Percentiles rank a stretch among this genome's conserved stretches.
Conservation (phyloP, 2,113 vertebrate genomes). For the Caretta caretta region DNA sequence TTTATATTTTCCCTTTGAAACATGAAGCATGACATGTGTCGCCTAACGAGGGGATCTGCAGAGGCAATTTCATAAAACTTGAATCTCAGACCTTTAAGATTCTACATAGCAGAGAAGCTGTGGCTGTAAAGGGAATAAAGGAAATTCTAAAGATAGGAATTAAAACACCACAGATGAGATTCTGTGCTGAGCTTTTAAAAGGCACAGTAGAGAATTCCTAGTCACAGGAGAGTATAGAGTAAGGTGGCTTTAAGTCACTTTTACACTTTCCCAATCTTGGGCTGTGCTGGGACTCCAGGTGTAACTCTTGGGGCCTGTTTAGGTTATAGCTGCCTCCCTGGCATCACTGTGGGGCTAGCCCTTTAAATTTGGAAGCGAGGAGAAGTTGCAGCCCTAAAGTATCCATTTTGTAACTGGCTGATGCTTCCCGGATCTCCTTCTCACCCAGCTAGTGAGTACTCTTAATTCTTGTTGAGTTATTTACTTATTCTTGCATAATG, state of each 20-base stretch:
- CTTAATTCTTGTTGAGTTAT: background rate
- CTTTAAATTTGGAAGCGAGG: background rate
- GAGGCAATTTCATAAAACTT: background rate
- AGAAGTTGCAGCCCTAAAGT: constrained; percentile 21
- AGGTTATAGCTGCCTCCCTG: background rate
- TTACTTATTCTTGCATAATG: background rate
- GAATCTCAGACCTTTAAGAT: background rate
- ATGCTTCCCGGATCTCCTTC: background rate
- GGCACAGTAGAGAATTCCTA: background rate
- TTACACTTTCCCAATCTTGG: background rate
- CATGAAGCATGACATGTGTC: background rate
- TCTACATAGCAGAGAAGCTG: background rate
- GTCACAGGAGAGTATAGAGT: background rate
- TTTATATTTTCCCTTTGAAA: background rate
- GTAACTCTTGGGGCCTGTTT: accelerated
- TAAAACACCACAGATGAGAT: background rate
- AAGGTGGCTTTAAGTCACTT: background rate
- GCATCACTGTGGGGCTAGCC: background rate
- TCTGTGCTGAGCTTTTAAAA: background rate
- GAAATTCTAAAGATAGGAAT: background rate
- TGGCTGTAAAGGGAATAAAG: background rate
- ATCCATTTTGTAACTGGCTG: background rate
- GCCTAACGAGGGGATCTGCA: background rate
- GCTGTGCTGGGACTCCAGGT: background rate
- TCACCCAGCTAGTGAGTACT: background rate